A percentile compares a stretch with the other conserved stretches of the same genome.
phyloP scores from a whole-genome alignment of 1,140 invertebrate species.

The Trachelipus rathkii region DNA sequence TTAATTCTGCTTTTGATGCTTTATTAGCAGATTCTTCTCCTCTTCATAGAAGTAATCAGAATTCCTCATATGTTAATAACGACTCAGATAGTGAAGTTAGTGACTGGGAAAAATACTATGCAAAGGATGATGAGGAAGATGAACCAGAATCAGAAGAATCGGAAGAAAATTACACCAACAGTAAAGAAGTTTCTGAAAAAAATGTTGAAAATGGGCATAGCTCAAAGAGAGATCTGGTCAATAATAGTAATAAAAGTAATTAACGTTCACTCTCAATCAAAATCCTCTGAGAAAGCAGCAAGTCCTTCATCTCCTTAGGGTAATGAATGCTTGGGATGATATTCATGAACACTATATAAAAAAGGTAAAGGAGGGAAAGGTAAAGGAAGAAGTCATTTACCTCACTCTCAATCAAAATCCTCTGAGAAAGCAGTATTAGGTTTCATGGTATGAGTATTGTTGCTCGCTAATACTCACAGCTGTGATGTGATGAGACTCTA shows the following conservation, averaged over 20 bases:
- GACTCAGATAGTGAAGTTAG: slow-evolving; percentile 42
- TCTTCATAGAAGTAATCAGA: slow-evolving; percentile 23
- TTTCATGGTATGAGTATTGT: too few relatives aligned
- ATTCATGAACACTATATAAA: too few relatives aligned
- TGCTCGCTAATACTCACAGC: too few relatives aligned
- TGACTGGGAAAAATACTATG: slow-evolving; percentile 46
- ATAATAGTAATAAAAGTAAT: not conserved
- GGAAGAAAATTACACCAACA: not conserved
- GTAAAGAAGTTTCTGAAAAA: slow-evolving; percentile 16
- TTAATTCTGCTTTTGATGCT: slow-evolving; percentile 45
- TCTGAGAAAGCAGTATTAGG: not conserved
- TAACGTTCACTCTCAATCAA: not conserved
- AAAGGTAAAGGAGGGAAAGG: too few relatives aligned
- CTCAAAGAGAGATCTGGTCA: not conserved
- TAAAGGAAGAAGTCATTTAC: not conserved
- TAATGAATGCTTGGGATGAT: too few relatives aligned
- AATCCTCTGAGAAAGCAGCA: not conserved
- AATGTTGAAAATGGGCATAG: not conserved
- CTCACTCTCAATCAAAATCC: not conserved
- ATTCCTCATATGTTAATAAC: slow-evolving; percentile 35
- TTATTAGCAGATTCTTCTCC: slow-evolving; percentile 37
- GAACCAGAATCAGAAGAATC: too few relatives aligned
- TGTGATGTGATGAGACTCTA: too few relatives aligned
- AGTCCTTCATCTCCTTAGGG: too few relatives aligned
- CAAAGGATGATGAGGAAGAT: slow-evolving; percentile 4